These are phyloP conservation scores for Drosophila rufa DNA, from an alignment of 1,140 invertebrate genomes.

Conservation along the genomic window DNA sequence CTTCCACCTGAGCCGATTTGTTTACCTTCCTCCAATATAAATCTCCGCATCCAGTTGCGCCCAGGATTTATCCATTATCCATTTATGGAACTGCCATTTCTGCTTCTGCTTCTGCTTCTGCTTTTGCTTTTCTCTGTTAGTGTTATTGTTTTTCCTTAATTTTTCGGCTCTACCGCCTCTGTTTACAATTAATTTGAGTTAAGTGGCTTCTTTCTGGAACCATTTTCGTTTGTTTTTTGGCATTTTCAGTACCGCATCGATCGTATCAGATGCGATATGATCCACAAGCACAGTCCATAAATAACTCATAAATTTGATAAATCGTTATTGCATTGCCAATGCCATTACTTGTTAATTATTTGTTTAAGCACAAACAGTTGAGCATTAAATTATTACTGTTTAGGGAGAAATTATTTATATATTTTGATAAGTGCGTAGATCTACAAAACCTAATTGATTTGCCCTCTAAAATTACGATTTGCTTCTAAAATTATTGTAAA, in stretches of 20 bases:
- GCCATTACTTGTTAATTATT: constrained; percentile 39
- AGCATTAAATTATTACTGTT: constrained; percentile 1
- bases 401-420: neutral
- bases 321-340: constrained; percentile 43
- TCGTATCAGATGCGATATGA: constrained; percentile 7
- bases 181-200: constrained; percentile 80
- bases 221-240: constrained; percentile 23
- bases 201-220: constrained; percentile 39
- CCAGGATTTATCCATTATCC: constrained; percentile 63
- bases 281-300: constrained; percentile 34
- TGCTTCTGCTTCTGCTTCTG: neutral
- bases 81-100: constrained; percentile 22
- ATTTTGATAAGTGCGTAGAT: constrained; percentile 8
- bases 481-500: no score
- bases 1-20: constrained; percentile 48
- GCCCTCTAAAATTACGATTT: neutral
- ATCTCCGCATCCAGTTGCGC: constrained; percentile 69
- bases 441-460: neutral
- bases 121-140: constrained; percentile 13
- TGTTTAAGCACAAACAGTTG: constrained; percentile 35
- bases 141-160: constrained; percentile 47
- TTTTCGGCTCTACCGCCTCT: constrained; percentile 28
- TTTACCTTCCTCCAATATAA: constrained; percentile 67
- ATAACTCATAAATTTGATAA: constrained; percentile 46
- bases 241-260: neutral